phyloP scores from a whole-genome alignment of 1,140 invertebrate species.

The Drosophila ohnishii region DNA sequence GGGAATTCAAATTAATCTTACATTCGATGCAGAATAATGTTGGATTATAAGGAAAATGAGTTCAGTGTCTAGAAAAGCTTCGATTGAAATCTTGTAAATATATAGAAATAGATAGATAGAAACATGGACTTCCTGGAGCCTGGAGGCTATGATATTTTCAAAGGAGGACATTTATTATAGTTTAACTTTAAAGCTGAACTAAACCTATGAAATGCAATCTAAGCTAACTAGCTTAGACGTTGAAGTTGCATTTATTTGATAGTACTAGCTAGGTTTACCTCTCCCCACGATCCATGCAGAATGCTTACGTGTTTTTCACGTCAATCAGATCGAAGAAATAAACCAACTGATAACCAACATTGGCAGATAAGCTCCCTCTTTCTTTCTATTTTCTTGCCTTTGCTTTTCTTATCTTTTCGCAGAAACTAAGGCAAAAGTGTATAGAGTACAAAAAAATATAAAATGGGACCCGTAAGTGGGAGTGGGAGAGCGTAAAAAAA shows the following conservation, averaged over 20 bases:
- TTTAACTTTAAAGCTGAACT: neutral
- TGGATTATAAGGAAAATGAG: neutral
- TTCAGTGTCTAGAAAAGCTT: neutral
- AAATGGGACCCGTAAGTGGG: constrained; percentile 15
- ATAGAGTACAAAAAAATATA: constrained; percentile 8
- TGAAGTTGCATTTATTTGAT: too few relatives aligned
- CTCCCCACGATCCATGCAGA: neutral
- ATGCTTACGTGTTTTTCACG: constrained; percentile 56
- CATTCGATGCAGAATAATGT: neutral
- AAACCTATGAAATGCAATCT: too few relatives aligned
- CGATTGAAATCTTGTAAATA: too few relatives aligned
- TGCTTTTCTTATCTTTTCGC: constrained; percentile 44
- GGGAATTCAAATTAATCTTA: neutral
- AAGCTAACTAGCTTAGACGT: neutral
- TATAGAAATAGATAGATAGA: neutral
- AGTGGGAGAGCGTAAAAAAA: constrained; percentile 2
- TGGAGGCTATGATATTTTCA: neutral
- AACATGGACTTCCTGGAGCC: neutral
- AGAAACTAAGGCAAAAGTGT: constrained; percentile 44
- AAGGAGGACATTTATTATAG: neutral
- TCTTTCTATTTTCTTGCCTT: constrained; percentile 1
- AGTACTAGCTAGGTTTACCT: neutral
- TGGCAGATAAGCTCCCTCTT: constrained; percentile 52
- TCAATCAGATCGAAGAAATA: constrained; percentile 63
- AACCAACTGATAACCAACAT: constrained; percentile 70